Evolutionary conservation across 2,888 invertebrate genomes (phyloP).

Genomic region (Thereva unica): DNA sequence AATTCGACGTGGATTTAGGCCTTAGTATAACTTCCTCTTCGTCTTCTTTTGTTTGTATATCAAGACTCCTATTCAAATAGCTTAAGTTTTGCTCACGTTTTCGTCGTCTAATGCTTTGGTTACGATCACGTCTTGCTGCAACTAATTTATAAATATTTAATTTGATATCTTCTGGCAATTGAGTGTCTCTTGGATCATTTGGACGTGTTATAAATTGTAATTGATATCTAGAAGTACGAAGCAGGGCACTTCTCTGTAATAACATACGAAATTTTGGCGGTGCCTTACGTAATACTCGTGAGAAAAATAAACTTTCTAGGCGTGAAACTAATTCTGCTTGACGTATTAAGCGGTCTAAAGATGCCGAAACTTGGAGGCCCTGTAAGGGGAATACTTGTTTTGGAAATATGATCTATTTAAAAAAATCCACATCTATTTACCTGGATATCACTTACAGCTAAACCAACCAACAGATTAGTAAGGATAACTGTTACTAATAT

Average conservation of each 20-base stretch:
- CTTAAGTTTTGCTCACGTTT: conserved; percentile 58
- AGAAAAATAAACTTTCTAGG: conserved; percentile 81
- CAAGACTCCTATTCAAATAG: conserved; percentile 50
- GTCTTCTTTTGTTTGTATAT: conserved; percentile 36
- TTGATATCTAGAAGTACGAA: conserved; percentile 75
- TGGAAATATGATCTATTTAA: background rate
- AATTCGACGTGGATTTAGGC: conserved; percentile 20
- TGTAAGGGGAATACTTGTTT: conserved; percentile 51
- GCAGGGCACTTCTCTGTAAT: conserved; percentile 71
- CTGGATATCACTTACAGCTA: conserved; percentile 83
- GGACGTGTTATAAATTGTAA: conserved; percentile 76
- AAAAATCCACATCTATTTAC: conserved; percentile 52
- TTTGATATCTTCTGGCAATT: conserved; percentile 76
- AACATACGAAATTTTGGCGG: conserved; percentile 68
- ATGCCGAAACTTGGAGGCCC: conserved; percentile 79
- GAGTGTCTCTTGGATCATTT: conserved; percentile 79
- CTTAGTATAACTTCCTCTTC: conserved; percentile 32
- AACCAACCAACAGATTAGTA: conserved; percentile 80
- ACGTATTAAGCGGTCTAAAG: conserved; percentile 76
- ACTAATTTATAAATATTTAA: conserved; percentile 75
- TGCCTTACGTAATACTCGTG: conserved; percentile 69
- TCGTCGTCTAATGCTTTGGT: conserved; percentile 60
- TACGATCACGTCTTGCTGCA: conserved; percentile 67
- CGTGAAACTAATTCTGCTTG: conserved; percentile 83
- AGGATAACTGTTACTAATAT: conserved; percentile 79